These are phyloP conservation scores for Caenorhabditis inopinata DNA, from an alignment of 1,140 invertebrate species.

Conservation along the genomic window DNA sequence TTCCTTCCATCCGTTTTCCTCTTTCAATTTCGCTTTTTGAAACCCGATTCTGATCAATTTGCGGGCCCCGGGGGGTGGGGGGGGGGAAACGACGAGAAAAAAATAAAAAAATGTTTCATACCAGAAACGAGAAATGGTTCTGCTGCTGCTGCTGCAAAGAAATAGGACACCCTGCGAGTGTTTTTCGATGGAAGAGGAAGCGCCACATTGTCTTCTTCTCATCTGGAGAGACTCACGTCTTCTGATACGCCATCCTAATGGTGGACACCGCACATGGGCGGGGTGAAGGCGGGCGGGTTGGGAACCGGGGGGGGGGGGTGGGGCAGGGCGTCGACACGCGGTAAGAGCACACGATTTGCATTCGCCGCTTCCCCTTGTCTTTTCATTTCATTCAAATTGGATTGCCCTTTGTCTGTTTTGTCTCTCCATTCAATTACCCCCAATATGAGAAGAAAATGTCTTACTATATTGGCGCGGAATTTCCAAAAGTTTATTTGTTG, in stretches of 20 bases:
- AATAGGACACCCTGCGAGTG: not conserved
- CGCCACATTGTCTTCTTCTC: not conserved
- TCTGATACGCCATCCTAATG: not conserved
- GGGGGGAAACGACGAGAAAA: no score
- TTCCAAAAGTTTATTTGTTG: no score
- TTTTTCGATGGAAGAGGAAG: not conserved
- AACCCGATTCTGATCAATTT: not conserved
- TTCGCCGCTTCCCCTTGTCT: not conserved
- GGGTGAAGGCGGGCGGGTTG: no score
- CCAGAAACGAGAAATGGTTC: no score
- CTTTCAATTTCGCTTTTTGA: no score
- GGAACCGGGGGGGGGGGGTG: no score
- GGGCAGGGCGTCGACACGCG: no score
- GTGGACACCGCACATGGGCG: no score
- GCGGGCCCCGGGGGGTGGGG: not conserved
- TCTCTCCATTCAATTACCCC: no score
- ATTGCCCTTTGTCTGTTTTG: slow-evolving; percentile 12
- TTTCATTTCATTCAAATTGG: slow-evolving; percentile 3
- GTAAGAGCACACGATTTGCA: not conserved
- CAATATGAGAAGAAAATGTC: not conserved
- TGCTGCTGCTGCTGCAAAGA: no score
- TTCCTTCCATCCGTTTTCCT: no score
- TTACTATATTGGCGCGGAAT: no score
- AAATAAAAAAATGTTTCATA: not conserved
- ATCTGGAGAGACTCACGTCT: not conserved